A percentile compares a stretch with the other conserved stretches of the same genome.
Conservation (phyloP, 2,888 invertebrate species). For the Epistrophella euchroma region DNA sequence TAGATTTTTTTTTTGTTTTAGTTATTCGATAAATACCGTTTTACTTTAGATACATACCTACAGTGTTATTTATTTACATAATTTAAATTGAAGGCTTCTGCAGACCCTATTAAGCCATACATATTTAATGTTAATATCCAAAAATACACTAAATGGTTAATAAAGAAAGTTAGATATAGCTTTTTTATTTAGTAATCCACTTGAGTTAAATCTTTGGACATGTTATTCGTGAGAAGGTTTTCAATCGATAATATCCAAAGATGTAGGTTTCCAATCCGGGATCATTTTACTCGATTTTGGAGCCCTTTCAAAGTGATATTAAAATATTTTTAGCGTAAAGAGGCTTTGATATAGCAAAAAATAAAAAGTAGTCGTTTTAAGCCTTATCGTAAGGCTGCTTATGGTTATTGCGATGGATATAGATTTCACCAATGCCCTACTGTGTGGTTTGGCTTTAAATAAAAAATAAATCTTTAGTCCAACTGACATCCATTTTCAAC, state of each 20-base stretch:
- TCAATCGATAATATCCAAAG: no score
- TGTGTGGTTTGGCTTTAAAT: not conserved
- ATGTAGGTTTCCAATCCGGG: no score
- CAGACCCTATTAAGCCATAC: not conserved
- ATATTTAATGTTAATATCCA: not conserved
- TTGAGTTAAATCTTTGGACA: no score
- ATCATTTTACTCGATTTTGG: no score
- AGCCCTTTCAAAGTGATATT: no score
- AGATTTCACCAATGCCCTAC: not conserved
- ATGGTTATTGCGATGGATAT: no score
- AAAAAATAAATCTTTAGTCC: not conserved
- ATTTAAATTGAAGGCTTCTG: slow-evolving; percentile 16
- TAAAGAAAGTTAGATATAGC: not conserved
- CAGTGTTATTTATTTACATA: slow-evolving; percentile 5
- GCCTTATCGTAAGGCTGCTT: no score
- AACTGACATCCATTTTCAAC: not conserved
- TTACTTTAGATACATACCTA: no score
- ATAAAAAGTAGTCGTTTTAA: no score
- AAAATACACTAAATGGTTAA: not conserved
- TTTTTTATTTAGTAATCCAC: not conserved
- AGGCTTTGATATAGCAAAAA: no score
- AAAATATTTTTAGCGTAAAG: no score
- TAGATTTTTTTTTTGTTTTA: not conserved
- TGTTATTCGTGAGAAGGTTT: no score
- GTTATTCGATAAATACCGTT: slow-evolving; percentile 8